Conservation (phyloP, 1,140 invertebrate genomes). For the Lanistes nyassanus region DNA sequence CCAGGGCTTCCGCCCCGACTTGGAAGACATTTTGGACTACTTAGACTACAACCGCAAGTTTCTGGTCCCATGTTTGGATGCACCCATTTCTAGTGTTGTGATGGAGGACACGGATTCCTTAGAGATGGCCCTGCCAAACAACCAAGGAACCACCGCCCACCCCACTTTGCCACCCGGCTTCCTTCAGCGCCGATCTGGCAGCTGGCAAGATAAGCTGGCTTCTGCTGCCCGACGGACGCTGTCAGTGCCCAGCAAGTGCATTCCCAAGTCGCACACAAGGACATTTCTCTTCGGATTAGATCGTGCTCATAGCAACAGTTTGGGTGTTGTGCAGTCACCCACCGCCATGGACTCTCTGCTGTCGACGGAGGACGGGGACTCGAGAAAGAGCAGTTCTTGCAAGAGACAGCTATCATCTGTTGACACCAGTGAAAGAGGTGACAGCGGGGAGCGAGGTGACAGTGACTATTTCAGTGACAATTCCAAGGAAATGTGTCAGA, state of each 20-base stretch:
- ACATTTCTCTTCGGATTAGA: slow-evolving; percentile 2
- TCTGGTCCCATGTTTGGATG: slow-evolving; percentile 81
- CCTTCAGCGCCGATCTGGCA: slow-evolving; percentile 33
- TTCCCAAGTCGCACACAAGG: slow-evolving; percentile 1
- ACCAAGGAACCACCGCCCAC: slow-evolving; percentile 47
- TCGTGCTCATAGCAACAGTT: slow-evolving; percentile 25
- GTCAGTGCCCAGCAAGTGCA: slow-evolving; percentile 19
- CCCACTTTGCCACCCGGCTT: slow-evolving; percentile 22
- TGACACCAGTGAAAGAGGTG: slow-evolving; percentile 24
- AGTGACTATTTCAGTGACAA: slow-evolving; percentile 61
- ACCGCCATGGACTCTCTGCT: slow-evolving; percentile 9
- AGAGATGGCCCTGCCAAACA: slow-evolving; percentile 62
- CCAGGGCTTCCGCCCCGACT: slow-evolving; percentile 77
- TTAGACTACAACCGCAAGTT: slow-evolving; percentile 81
- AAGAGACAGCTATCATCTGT: slow-evolving; percentile 21
- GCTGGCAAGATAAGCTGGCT: slow-evolving; percentile 29
- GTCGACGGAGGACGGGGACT: slow-evolving; percentile 2
- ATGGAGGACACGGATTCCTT: slow-evolving; percentile 72
- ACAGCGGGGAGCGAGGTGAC: slow-evolving; percentile 23
- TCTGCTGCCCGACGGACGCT: slow-evolving; percentile 22
- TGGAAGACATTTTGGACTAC: slow-evolving; percentile 82
- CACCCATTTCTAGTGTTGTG: slow-evolving; percentile 78
- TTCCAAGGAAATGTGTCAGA: slow-evolving; percentile 51
- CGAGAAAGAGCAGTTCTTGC: slow-evolving; percentile 8
- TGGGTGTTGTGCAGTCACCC: slow-evolving; percentile 14